Percentiles rank a stretch among this genome's conserved stretches.
phyloP scores from a whole-genome alignment of 1,140 invertebrate species.

The Caerostris extrusa region DNA sequence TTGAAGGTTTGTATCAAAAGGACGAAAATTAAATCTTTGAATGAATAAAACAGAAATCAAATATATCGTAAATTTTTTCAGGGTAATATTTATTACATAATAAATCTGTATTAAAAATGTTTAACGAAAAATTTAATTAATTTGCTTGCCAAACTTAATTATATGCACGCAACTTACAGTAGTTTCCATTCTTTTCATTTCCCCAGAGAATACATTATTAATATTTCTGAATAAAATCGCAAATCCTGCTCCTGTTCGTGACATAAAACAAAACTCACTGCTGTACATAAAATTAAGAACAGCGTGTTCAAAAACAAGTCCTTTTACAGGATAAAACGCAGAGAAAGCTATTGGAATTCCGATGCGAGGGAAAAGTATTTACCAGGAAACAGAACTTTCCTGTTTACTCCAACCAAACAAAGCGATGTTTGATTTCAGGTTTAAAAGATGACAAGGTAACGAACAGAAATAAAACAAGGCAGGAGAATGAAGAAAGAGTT shows the following conservation, averaged over 20 bases:
- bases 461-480: not conserved
- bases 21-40: too few species aligned
- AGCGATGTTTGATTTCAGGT: constrained; percentile 20
- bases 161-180: too few species aligned
- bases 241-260: not conserved
- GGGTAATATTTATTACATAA: too few species aligned
- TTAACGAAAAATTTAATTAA: too few species aligned
- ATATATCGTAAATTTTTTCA: too few species aligned
- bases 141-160: too few species aligned
- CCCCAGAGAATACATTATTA: not conserved
- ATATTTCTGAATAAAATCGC: not conserved
- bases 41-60: too few species aligned
- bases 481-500: not conserved
- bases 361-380: not conserved
- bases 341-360: not conserved
- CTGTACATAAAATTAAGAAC: not conserved
- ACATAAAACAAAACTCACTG: not conserved
- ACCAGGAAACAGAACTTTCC: not conserved
- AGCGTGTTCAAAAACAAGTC: not conserved
- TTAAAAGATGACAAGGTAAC: not conserved
- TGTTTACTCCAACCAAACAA: constrained; percentile 19
- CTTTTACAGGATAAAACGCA: not conserved
- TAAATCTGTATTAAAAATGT: too few species aligned
- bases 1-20: too few species aligned
- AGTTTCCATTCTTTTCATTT: not conserved